These are phyloP conservation scores for Dasypus novemcinctus DNA, from an alignment of 2,113 vertebrate genomes.

Conservation along the genomic window DNA sequence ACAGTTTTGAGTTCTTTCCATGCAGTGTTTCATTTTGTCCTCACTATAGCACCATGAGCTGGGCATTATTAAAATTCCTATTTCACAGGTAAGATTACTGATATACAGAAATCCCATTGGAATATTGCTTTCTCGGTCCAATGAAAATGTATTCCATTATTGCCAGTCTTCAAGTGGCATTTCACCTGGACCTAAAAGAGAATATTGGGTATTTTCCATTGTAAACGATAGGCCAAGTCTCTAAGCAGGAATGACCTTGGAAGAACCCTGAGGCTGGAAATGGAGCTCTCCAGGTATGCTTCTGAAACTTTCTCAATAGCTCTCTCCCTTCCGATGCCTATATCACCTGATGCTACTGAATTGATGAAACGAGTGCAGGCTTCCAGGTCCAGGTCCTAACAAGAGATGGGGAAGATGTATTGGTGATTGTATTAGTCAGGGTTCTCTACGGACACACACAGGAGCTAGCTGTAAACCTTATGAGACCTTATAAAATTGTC, in stretches of 20 bases:
- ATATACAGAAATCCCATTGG: neutral
- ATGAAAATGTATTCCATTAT: neutral
- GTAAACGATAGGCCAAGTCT: neutral
- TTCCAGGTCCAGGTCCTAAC: neutral
- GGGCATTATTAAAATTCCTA: neutral
- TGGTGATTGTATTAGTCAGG: neutral
- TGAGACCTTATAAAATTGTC: no score
- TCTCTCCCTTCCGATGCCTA: neutral
- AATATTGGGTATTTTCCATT: neutral
- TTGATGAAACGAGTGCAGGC: neutral
- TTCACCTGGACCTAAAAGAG: neutral
- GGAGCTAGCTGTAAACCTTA: no score
- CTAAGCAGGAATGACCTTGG: neutral
- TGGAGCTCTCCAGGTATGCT: neutral
- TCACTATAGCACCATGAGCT: neutral
- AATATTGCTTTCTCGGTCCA: neutral
- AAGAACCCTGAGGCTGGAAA: neutral
- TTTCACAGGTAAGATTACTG: neutral
- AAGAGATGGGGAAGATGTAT: neutral
- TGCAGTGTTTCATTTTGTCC: neutral
- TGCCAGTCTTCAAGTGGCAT: neutral
- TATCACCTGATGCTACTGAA: neutral
- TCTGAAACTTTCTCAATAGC: neutral
- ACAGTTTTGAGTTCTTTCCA: neutral
- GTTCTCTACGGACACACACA: no score